Evolutionary conservation across 2,113 vertebrate species (phyloP).

Genomic region (Gavialis gangeticus): DNA sequence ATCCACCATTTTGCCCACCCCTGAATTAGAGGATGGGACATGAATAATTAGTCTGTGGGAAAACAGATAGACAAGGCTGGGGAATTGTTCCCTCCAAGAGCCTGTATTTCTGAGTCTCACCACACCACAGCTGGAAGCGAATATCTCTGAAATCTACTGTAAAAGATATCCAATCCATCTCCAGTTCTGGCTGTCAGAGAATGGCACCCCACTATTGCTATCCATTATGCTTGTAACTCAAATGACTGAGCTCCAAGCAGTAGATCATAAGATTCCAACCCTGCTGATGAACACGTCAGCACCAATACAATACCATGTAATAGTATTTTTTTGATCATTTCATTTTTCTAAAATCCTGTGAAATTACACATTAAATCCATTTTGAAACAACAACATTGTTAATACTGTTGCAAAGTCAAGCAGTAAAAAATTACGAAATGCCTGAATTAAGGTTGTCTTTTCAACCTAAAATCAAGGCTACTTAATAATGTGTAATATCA

Average conservation of each 20-base stretch:
- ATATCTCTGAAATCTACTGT: not conserved
- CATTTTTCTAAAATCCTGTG: not conserved
- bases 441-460: not conserved
- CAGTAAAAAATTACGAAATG: not conserved
- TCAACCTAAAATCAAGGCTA: not conserved
- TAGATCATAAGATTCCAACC: not conserved
- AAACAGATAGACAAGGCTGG: not conserved
- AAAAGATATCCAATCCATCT: not conserved
- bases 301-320: not conserved
- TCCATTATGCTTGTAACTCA: not conserved
- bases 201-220: not conserved
- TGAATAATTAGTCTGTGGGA: not conserved
- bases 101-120: not conserved
- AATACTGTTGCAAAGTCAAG: not conserved
- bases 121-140: not conserved
- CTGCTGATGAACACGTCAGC: not conserved
- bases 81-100: not conserved
- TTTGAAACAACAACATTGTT: not conserved
- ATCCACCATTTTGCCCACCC: too few species aligned
- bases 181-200: not conserved
- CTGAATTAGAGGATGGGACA: not conserved
- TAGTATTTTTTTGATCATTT: not conserved
- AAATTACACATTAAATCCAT: not conserved
- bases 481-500: not conserved
- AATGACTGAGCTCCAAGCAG: accelerated